Evolutionary conservation across 2,797 vertebrate species (phyloP).

Genomic region (Cirrhinus molitorella): DNA sequence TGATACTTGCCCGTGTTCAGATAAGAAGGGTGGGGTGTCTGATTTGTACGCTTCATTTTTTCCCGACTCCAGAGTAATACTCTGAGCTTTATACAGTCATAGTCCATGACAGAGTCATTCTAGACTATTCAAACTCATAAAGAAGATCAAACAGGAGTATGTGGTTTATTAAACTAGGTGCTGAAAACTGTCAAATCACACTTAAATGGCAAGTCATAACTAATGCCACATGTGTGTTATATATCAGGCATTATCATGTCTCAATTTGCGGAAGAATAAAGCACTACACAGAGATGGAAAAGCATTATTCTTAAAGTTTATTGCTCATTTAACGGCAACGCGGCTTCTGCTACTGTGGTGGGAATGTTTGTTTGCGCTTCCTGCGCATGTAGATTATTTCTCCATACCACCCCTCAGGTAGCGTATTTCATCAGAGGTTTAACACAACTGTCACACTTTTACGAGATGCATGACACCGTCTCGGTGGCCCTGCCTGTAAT

Average conservation of each 20-base stretch:
- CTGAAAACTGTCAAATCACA: conserved; percentile 38
- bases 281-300: conserved; percentile 6
- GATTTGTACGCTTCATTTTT: conserved; percentile 41
- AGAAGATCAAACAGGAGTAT: conserved; percentile 45
- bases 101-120: conserved; percentile 30
- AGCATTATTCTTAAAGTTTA: conserved; percentile 11
- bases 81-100: conserved; percentile 29
- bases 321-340: conserved; percentile 1
- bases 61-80: conserved; percentile 36
- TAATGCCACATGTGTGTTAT: conserved; percentile 24
- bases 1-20: conserved; percentile 49
- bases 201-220: conserved; percentile 30
- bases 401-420: conserved; percentile 46
- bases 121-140: conserved; percentile 27
- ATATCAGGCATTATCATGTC: conserved; percentile 8
- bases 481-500: conserved; percentile 58
- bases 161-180: background rate
- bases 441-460: conserved; percentile 58
- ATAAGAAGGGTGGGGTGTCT: conserved; percentile 42
- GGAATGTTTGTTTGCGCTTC: conserved; percentile 26
- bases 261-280: conserved; percentile 10
- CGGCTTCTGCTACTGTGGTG: background rate
- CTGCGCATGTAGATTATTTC: conserved; percentile 42
- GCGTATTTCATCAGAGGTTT: conserved; percentile 59
- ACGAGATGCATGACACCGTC: conserved; percentile 57